Evolutionary conservation across 2,113 vertebrate genomes (phyloP).

Genomic region (Abramis brama): DNA sequence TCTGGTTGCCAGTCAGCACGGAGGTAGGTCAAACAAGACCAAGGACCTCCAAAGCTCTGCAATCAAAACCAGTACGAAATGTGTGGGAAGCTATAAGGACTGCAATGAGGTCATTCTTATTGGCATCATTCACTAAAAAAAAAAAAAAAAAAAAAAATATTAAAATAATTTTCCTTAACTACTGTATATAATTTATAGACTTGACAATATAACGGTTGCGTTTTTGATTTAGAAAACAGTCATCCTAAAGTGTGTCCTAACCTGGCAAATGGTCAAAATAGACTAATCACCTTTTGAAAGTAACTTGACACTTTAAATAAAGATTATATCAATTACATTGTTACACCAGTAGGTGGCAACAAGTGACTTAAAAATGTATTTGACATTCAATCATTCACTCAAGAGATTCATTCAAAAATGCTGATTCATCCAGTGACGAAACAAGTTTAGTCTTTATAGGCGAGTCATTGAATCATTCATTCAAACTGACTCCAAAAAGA

Average conservation of each 20-base stretch:
- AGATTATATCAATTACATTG: too few species aligned
- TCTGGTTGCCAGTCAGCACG: constrained; percentile 34
- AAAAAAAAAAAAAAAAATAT: too few species aligned
- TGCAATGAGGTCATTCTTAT: constrained; percentile 2
- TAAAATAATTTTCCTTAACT: too few species aligned
- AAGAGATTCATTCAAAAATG: too few species aligned
- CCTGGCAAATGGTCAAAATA: neutral
- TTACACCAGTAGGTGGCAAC: too few species aligned
- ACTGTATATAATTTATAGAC: neutral
- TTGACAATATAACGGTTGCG: neutral
- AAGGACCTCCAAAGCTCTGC: neutral
- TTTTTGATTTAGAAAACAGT: neutral
- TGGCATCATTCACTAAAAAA: neutral
- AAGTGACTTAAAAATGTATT: neutral
- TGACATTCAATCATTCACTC: too few species aligned
- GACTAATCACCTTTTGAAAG: too few species aligned
- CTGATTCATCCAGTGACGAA: too few species aligned
- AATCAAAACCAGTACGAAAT: neutral
- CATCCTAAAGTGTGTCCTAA: neutral
- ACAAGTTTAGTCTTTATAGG: too few species aligned
- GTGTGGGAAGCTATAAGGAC: constrained; percentile 18
- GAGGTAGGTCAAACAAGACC: constrained; percentile 40
- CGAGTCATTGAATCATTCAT: too few species aligned
- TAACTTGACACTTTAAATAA: too few species aligned
- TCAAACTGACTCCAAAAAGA: too few species aligned